Conservation (phyloP, 2,797 vertebrate genomes). For the Gouania willdenowi region DNA sequence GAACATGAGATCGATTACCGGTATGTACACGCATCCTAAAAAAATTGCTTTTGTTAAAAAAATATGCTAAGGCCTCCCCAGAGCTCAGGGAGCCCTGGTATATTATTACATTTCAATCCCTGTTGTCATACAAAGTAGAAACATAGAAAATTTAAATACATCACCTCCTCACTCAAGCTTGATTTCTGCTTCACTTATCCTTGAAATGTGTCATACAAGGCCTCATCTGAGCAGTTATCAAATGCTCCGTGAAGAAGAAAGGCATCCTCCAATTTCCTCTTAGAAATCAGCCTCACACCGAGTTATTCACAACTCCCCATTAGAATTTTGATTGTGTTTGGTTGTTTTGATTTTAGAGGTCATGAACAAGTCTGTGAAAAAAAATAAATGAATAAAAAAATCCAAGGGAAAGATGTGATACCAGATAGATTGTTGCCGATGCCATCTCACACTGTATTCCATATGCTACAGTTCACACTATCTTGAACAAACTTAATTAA, state of each 20-base stretch:
- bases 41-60: constrained; percentile 6
- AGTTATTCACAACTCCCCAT: constrained; percentile 12
- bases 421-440: too few species aligned
- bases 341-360: constrained; percentile 12
- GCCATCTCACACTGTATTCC: too few species aligned
- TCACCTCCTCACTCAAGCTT: constrained; percentile 1
- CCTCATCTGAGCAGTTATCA: constrained; percentile 22
- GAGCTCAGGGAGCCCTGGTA: constrained; percentile 9
- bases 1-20: background rate
- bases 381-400: background rate
- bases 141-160: constrained; percentile 16
- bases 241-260: constrained; percentile 16
- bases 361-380: constrained; percentile 14
- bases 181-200: constrained; percentile 9
- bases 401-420: too few species aligned
- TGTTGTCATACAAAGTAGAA: background rate
- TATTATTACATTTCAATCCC: constrained; percentile 6
- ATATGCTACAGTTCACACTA: too few species aligned
- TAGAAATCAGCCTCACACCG: constrained; percentile 23
- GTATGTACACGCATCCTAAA: constrained; percentile 10
- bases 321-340: constrained; percentile 29
- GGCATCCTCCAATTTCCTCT: constrained; percentile 5
- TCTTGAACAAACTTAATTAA: too few species aligned
- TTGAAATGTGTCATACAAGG: constrained; percentile 31
- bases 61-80: background rate